These are phyloP conservation scores for Halichondria panicea DNA, from an alignment of 37 sponge, comb jelly and placozoan genomes.

Conservation along the genomic window DNA sequence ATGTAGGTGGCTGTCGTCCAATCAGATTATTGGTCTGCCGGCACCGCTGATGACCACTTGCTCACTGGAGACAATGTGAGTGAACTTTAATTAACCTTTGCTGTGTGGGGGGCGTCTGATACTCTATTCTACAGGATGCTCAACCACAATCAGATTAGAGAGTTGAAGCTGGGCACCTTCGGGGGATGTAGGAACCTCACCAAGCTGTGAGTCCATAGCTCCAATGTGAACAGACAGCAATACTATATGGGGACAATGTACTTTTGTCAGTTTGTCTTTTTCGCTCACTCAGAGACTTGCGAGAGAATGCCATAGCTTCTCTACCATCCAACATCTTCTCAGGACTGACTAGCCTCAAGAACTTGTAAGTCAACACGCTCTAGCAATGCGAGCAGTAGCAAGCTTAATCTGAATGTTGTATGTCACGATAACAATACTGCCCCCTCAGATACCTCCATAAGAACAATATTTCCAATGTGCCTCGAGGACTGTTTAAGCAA, in stretches of 20 bases:
- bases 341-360: not conserved
- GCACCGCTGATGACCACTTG: constrained; percentile 3
- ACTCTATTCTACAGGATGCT: not conserved
- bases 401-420: not conserved
- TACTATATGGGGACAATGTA: not conserved
- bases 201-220: constrained; percentile 9
- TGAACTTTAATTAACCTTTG: not conserved
- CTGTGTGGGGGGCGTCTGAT: too few species aligned
- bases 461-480: constrained; percentile 4
- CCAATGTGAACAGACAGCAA: not conserved
- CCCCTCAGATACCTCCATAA: constrained; percentile 12
- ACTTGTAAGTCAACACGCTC: not conserved
- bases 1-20: constrained; percentile 17
- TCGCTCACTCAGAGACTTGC: not conserved
- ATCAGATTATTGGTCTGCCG: constrained; percentile 2
- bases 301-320: not conserved
- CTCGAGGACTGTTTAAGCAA: not conserved
- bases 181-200: not conserved
- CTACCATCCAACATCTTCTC: not conserved
- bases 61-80: constrained; percentile 15
- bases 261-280: not conserved
- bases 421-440: not conserved
- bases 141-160: constrained; percentile 5
- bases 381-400: not conserved
- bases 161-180: not conserved